Base-by-base conservation (phyloP, 2,113 vertebrate species). In the Phocoena phocoena region DNA sequence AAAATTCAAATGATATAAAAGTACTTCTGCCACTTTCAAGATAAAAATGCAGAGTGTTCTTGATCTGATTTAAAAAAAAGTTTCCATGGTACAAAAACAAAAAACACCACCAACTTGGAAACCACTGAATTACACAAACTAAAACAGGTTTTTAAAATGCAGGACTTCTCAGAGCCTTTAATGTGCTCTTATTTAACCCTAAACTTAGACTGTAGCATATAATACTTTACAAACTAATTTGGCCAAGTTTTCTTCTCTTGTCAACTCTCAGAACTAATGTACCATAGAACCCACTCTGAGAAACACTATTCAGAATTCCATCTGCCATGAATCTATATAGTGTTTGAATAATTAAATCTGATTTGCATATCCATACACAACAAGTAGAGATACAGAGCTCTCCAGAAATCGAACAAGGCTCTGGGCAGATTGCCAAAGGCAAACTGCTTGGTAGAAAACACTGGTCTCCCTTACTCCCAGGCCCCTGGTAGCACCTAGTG, bases 131-230 rank as follows among this genome's bases (percentile, higher is more conserved):
- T 76, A 90, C 36, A 58, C 87, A 25, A 83, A 84, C 17, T 28
- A 68, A 83, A 77, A 58, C 1, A 38, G 36, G 18, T 50, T 85
- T 21, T 88, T 67, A 25, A 36, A 93, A 93, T 50, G n/a, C 38
- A 95, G 18, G 47, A 94, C 53, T 80, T 88, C 67, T 73, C 68
- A 74, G 77, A 76, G 62, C 31, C 58, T 94, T 87, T 65, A 44
- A 60, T 33, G 44, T 18, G 53, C 2, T 74, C 77, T 18, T 86
- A 41, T 58, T 58, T 90, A 91, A 62, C 33, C 31, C 44, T 36
- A 47, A 88, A 65, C 60, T n/a, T 20, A 36, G 36, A 84, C 5
- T 77, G 14, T 21, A 23, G 13, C 23, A 91, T 36, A 53, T 1
- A 26, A n/a, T 76, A 88, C n/a, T 88, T 88, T 6, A 20, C 63